Base-by-base conservation (phyloP, 1,140 invertebrate genomes). In the Pseudomyrmex gracilis region DNA sequence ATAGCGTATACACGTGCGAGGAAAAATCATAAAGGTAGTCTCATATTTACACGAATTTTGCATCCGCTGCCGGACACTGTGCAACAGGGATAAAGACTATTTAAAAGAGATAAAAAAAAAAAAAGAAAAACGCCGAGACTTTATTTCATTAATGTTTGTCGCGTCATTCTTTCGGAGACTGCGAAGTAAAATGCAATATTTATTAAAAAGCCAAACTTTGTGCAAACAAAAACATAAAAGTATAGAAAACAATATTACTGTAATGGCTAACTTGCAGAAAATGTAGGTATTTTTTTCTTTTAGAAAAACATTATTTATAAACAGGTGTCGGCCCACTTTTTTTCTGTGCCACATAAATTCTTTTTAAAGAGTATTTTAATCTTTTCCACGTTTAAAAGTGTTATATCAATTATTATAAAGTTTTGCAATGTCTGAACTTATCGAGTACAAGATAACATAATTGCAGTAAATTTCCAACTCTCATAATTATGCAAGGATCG, bases 81-180 rank as follows among this genome's bases (percentile, higher is more conserved):
- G 73, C 13, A 0, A 34, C 24, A 13, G 13, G 13, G 34, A 76
- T 76, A 76, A 76, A 67, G 17, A 10, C 17, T 61, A 20, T 17
- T 4, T 58, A 55, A 67, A 67, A 71, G 34, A 45, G 47, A 63
- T 5, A 34, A 34, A 34, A 34, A 49, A n/a, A 34, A 63, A 71
- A 84, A 82, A 80, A 84, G 70, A 84, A 55, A 77, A 15, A 47
- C n/a, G 9, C 8, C 24, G 34, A 34, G 34, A 34, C 74, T 77
- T 77, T 22, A 77, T 77, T 77, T 77, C 74, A 77, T 77, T 77
- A 77, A 68, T 68, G 74, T 34, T 13, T 77, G 63, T 68, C 73
- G 60, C 63, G 47, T 67, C 49, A 51, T 13, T 77, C 74, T 24
- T 24, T 55, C 17, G 8, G 49, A 34, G 34, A 34, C 34, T 34